Evolutionary conservation across 1,140 invertebrate genomes (phyloP).

Genomic region (Anoplophora glabripennis): DNA sequence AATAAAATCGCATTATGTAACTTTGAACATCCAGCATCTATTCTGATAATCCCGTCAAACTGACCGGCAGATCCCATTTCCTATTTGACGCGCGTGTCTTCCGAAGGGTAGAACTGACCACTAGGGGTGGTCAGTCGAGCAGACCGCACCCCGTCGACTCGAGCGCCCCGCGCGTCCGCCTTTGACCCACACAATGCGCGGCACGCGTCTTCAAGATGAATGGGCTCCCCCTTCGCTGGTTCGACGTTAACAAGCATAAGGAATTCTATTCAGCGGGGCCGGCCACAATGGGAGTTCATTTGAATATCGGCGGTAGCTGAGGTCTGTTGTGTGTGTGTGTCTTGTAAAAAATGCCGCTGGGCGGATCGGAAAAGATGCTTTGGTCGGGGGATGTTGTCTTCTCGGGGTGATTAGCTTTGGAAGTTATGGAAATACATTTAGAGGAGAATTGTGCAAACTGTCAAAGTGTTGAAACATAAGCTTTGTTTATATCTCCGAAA

Average conservation of each 20-base stretch:
- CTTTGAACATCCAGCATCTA: slow-evolving; percentile 2
- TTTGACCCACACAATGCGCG: slow-evolving; percentile 14
- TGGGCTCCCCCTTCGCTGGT: slow-evolving; percentile 13
- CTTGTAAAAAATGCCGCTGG: too few species aligned
- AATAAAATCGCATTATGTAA: neutral
- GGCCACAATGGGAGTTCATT: slow-evolving; percentile 15
- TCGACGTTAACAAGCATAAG: slow-evolving; percentile 22
- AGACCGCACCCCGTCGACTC: slow-evolving; percentile 31
- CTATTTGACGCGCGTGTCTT: slow-evolving; percentile 19
- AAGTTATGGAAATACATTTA: too few species aligned
- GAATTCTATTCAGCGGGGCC: slow-evolving; percentile 16
- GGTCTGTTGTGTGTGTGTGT: too few species aligned
- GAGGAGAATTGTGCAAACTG: too few species aligned
- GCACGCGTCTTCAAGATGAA: slow-evolving; percentile 29
- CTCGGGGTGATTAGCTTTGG: too few species aligned
- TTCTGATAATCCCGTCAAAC: slow-evolving; percentile 14
- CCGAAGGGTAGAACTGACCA: slow-evolving; percentile 28
- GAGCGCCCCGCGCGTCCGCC: slow-evolving; percentile 14
- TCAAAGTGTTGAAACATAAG: too few species aligned
- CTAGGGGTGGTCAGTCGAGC: slow-evolving; percentile 40
- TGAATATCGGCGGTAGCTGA: slow-evolving; percentile 9
- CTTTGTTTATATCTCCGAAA: too few species aligned
- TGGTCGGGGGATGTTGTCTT: too few species aligned
- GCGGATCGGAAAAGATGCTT: too few species aligned
- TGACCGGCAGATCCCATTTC: slow-evolving; percentile 15